These are phyloP conservation scores for Tenthredo notha DNA, from an alignment of 2,888 invertebrate genomes.

Conservation along the genomic window DNA sequence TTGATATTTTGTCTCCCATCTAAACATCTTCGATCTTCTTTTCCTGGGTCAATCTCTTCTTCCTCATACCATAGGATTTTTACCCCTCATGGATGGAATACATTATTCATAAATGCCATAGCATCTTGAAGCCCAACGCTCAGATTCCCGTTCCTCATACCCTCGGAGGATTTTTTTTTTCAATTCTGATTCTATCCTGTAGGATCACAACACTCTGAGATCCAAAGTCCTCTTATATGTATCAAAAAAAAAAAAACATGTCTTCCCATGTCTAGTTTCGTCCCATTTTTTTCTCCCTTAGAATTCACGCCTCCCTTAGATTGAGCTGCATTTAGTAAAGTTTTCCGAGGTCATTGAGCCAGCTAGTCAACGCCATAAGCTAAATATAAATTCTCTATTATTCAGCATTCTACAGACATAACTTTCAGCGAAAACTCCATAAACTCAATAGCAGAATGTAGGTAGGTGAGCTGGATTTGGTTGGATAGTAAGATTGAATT, in stretches of 20 bases:
- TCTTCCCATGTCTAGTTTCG: not conserved
- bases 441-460: constrained; percentile 46
- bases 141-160: constrained; percentile 31
- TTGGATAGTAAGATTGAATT: constrained; percentile 72
- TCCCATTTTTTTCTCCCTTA: not conserved
- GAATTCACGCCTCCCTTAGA: not conserved
- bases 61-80: constrained; percentile 1
- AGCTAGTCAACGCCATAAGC: not conserved
- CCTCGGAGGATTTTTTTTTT: constrained; percentile 19
- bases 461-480: constrained; percentile 45
- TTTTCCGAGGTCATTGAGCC: not conserved
- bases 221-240: not conserved
- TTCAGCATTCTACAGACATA: constrained; percentile 26
- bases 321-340: not conserved
- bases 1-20: constrained; percentile 14
- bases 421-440: constrained; percentile 26
- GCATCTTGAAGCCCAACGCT: constrained; percentile 17
- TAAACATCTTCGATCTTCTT: not conserved
- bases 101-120: constrained; percentile 48
- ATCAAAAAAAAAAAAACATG: not conserved
- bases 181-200: constrained; percentile 14
- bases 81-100: constrained; percentile 20
- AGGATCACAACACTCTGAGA: not conserved
- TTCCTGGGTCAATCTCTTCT: constrained; percentile 27
- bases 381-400: constrained; percentile 22